A percentile compares a stretch with the other conserved stretches of the same genome.
Conservation (phyloP, 2,797 vertebrate genomes). For the Antrozous pallidus region DNA sequence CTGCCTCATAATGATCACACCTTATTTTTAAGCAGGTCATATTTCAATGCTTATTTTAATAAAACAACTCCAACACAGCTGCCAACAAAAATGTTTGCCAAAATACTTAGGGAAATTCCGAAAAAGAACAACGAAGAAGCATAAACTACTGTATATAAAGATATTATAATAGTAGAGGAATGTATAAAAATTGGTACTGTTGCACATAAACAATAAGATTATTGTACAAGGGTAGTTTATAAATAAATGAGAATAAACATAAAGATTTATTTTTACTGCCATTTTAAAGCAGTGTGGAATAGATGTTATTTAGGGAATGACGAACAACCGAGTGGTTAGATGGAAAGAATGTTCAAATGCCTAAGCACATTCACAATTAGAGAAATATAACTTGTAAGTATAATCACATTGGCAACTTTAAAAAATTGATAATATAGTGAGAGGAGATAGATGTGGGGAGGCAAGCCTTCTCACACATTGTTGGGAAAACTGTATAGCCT, state of each 20-base stretch:
- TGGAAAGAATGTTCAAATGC: background rate
- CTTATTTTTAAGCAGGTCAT: background rate
- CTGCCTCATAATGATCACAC: background rate
- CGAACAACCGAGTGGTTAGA: background rate
- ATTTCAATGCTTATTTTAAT: background rate
- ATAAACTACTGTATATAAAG: background rate
- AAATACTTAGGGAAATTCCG: background rate
- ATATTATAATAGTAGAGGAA: background rate
- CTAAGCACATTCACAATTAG: background rate
- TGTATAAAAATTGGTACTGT: background rate
- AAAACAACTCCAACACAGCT: background rate
- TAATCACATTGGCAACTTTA: background rate
- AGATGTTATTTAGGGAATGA: background rate
- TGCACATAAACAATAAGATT: background rate
- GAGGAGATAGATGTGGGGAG: background rate
- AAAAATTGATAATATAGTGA: background rate
- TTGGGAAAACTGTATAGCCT: background rate
- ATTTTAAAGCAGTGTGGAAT: background rate
- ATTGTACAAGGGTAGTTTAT: background rate
- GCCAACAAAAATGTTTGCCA: background rate
- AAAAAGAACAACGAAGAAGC: background rate
- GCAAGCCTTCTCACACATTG: background rate
- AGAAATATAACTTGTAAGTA: background rate
- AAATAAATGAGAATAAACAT: background rate
- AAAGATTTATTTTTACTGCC: background rate